Evolutionary conservation across 2,113 vertebrate genomes (phyloP), one percentile per base, ranked within the genome.

Genomic region (Austrofundulus limnaeus): DNA sequence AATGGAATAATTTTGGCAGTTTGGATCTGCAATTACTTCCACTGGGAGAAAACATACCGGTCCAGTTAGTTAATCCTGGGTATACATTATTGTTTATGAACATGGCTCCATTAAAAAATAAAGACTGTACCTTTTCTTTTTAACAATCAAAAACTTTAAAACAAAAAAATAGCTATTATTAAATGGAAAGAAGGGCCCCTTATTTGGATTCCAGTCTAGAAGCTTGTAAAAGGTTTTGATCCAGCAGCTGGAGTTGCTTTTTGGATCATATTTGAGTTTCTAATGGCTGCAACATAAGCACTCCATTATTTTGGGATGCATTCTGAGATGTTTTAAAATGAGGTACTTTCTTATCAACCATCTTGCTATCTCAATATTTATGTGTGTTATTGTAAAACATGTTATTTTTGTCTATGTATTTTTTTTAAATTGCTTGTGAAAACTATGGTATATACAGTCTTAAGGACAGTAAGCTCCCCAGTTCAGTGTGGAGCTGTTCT

Each of bases 401-500:
- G 14, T 50, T 12, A 14, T 51, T 17, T 47, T 16, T 43, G 31
- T 19, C n/a, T 31, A 16, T 12, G n/a, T 2, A 17, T 41, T 15
- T 39, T 14, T 17, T 61, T n/a, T n/a, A n/a, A 17, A 13, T 34
- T 58, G 14, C 19, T 20, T 38, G 9, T 52, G 9, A 49, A 13
- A 13, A 25, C 2, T 24, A n/a, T 51, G 45, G n/a, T n/a, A n/a
- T n/a, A n/a, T n/a, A n/a, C 7, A 28, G 28, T 39, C 23, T 37
- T 62, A 56, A 20, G 55, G 56, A 21, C 12, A 48, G 14, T 25
- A 11, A 45, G 23, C 14, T 66, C 2, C 16, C 50, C 55, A 37
- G 24, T 28, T 39, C 47, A 17, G 19, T 63, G 53, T 60, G 57
- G 81, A 87, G 83, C 78, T 86, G 85, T 89, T 78, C 85, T 88